Evolutionary conservation across 2,797 vertebrate genomes (phyloP), one percentile per base, ranked within the genome.

Genomic region (Nannoperca obscura): DNA sequence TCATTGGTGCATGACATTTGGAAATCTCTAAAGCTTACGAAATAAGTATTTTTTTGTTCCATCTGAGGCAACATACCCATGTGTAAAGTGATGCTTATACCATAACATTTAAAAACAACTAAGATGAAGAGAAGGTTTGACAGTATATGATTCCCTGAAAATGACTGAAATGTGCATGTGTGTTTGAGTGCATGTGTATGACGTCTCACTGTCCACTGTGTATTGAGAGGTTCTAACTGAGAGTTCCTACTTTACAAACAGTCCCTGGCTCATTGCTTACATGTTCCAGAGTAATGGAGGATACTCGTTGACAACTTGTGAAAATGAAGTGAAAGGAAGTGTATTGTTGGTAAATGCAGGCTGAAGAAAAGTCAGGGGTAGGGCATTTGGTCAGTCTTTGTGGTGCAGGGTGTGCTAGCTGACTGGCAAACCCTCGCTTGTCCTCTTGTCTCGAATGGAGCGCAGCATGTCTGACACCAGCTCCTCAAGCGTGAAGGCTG

Each of bases 381-480:
- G 67, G 55, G 64, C 55, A 69, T 47, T 47, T 58, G 64, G 58
- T 76, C 72, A 60, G 76, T 78, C 74, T 62, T 57, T 78, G 71
- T 63, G 58, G 42, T 83, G 62, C 40, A 78, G 74, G 83, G 60
- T 76, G 75, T 40, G 84, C 89, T 95, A 95, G 89, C 92, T 95
- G 87, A 90, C 84, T 42, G 86, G 84, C 53, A 93, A 88, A 64
- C 86, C 89, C 71, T 91, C 86, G 0, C 57, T 87, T 84, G 88
- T 80, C 89, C 87, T 93, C 87, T 93, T 95, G 55, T 92, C 63
- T 38, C 78, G 87, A 74, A 95, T 90, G 55, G 87, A 90, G 53
- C 24, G 75, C 71, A 96, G 82, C 95, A 96, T 96, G 87, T 95
- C 95, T 7, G 81, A 47, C 52, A 96, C 95, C 71, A 96, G 77